A percentile compares a stretch with the other conserved stretches of the same genome.
Evolutionary conservation across 2,888 invertebrate genomes (phyloP).

Genomic region (Heliconius charithonia): DNA sequence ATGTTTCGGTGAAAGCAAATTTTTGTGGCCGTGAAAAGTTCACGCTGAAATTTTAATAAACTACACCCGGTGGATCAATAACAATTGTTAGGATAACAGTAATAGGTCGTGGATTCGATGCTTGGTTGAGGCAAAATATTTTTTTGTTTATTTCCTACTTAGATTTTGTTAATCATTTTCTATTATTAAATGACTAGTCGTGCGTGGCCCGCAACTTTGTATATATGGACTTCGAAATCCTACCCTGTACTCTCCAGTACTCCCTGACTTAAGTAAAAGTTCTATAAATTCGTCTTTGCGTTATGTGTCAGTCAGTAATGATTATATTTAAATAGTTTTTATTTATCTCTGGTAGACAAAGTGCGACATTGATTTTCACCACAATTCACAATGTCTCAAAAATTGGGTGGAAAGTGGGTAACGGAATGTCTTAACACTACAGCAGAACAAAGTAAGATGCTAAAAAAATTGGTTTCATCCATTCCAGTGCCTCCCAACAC

Average conservation of each 20-base stretch:
- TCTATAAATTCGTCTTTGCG: too few species aligned
- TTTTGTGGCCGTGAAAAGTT: slow-evolving; percentile 57
- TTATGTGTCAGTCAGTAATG: too few species aligned
- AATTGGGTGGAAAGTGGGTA: not conserved
- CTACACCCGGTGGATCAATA: not conserved
- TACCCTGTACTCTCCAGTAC: too few species aligned
- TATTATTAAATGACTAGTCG: not conserved
- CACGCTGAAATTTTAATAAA: slow-evolving; percentile 43
- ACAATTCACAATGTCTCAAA: not conserved
- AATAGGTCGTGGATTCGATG: not conserved
- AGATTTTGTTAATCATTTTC: not conserved
- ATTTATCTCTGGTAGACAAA: too few species aligned
- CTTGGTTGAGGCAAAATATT: not conserved
- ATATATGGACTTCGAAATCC: too few species aligned
- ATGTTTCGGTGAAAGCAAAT: slow-evolving; percentile 72
- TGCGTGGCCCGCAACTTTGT: too few species aligned
- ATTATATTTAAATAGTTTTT: too few species aligned
- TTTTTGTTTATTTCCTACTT: too few species aligned
- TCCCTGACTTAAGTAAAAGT: too few species aligned
- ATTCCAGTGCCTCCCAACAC: not conserved
- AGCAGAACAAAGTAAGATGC: too few species aligned
- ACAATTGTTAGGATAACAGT: not conserved
- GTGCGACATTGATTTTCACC: not conserved
- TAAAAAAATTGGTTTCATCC: not conserved
- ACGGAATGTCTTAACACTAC: not conserved